Evolutionary conservation across 2,797 vertebrate species (phyloP).

Genomic region (Trematomus bernacchii): DNA sequence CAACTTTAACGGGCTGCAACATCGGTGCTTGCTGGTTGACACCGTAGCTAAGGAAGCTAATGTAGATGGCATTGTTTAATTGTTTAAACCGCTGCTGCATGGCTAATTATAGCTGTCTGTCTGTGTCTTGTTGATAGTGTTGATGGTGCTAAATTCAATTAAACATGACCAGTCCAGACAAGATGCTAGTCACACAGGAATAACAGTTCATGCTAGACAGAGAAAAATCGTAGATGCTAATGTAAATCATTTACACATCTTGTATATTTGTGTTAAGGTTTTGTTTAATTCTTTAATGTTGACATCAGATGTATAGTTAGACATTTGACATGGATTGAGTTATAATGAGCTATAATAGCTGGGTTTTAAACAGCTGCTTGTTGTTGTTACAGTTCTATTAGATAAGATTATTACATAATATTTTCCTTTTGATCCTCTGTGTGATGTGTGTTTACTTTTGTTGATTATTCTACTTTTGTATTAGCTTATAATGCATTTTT

Average conservation of each 20-base stretch:
- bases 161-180: not conserved
- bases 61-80: not conserved
- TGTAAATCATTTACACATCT: not conserved
- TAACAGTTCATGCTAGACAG: not conserved
- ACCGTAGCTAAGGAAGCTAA: conserved; percentile 28
- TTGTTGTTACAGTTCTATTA: not conserved
- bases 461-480: no score
- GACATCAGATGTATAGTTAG: not conserved
- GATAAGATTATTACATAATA: not conserved
- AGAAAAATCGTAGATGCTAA: not conserved
- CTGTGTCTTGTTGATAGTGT: not conserved
- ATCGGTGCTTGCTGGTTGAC: not conserved
- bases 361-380: not conserved
- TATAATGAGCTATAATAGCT: not conserved
- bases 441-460: no score
- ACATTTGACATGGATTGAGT: not conserved
- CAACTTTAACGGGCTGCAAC: conserved; percentile 34
- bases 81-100: conserved; percentile 7
- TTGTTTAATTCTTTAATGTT: not conserved
- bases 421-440: no score
- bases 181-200: conserved; percentile 6
- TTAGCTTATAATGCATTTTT: no score
- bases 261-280: conserved; percentile 6
- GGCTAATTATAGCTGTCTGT: not conserved
- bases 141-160: not conserved